Evolutionary conservation across 2,888 invertebrate species (phyloP), one percentile per base, ranked within the genome.

Genomic region (Acrobasis consociella): DNA sequence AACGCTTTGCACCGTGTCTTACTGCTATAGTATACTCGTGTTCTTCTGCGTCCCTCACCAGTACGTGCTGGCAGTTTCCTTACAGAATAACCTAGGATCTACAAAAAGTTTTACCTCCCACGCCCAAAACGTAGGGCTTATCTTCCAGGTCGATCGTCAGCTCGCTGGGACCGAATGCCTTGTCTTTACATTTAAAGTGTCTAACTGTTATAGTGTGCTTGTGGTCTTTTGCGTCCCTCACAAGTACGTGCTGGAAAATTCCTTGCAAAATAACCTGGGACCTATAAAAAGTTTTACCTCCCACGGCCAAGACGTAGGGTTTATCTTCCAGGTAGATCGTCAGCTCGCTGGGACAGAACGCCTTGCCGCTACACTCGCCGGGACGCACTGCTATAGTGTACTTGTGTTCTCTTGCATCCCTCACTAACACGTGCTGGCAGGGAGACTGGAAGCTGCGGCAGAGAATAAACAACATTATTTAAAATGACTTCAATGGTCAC

Each of bases 61-160:
- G 80, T 0, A 95, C 94, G 76, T 97, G 96, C 0, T 95, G 93
- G 81, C 98, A 98, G 0, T n/a, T n/a, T n/a, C n/a, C n/a, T n/a
- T n/a, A n/a, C n/a, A n/a, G n/a, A n/a, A n/a, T n/a, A n/a, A n/a
- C n/a, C n/a, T 22, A 22, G 22, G 22, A 2, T 3, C 22, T 22
- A 22, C 22, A 22, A 16, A n/a, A 38, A 51, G 55, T 13, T 74
- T 74, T 64, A 91, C 91, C 91, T 65, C 82, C 83, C n/a, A 85
- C 79, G 63, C 80, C 69, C 0, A 89, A 76, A 0, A 91, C 90
- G 73, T 96, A 97, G 62, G 94, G 93, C 76, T 95, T 95, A 17
- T 95, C 95, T 69, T 96, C 95, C 58, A 97, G 85, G 72, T 95
- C 96, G 51, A 97, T 81, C 66, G 94, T 87, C 64, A 97, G 63